phyloP scores from a whole-genome alignment of 2,888 invertebrate genomes.

The Drosophila macrospina region DNA sequence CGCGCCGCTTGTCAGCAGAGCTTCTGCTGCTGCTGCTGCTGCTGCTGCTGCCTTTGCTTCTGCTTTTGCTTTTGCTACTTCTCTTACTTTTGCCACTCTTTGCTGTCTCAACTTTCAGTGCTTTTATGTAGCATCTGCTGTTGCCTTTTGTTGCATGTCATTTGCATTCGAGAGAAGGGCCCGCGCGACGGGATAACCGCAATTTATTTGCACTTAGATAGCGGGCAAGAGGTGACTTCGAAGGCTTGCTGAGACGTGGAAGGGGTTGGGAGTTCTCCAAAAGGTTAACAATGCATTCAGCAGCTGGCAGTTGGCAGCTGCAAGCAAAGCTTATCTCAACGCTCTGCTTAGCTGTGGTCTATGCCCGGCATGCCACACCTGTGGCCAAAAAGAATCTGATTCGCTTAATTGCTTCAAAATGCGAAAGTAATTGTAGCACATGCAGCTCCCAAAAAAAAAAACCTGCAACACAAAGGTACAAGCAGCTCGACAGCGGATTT shows the following conservation, averaged over 20 bases:
- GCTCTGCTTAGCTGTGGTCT: constrained; percentile 28
- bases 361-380: constrained; percentile 53
- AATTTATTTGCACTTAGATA: constrained; percentile 80
- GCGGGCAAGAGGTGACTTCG: constrained; percentile 17
- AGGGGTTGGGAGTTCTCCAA: constrained; percentile 12
- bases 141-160: constrained; percentile 77
- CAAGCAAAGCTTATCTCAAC: constrained; percentile 54
- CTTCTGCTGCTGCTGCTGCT: constrained; percentile 25
- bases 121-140: constrained; percentile 47
- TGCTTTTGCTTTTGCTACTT: constrained; percentile 1
- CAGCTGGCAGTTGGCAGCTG: constrained; percentile 50
- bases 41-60: not conserved
- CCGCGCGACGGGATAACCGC: constrained; percentile 61
- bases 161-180: constrained; percentile 52
- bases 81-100: constrained; percentile 1
- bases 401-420: constrained; percentile 75
- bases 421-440: constrained; percentile 71
- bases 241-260: no score
- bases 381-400: constrained; percentile 55
- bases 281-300: constrained; percentile 72
- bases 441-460: no score
- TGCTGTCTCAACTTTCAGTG: constrained; percentile 31
- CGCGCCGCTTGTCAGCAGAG: constrained; percentile 78
- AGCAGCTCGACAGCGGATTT: constrained; percentile 15
- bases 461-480: no score